These are phyloP conservation scores for Psophia crepitans DNA, from an alignment of 2,113 vertebrate species.

Conservation along the genomic window DNA sequence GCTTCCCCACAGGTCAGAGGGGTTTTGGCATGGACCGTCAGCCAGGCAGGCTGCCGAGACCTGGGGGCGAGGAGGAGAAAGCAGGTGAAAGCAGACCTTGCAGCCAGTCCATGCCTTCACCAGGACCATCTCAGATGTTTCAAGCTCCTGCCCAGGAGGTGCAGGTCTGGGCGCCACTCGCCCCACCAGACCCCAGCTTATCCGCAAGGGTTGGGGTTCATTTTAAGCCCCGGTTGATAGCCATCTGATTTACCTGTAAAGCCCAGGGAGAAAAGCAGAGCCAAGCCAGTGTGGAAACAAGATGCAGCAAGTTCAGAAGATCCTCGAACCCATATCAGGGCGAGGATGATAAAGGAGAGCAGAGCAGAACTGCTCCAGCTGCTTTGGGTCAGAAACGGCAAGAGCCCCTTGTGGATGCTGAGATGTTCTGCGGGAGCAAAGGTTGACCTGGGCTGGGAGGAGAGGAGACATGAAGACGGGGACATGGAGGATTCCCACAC, in stretches of 20 bases:
- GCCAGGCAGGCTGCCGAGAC: neutral
- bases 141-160: neutral
- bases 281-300: constrained; percentile 14
- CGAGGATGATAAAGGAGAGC: neutral
- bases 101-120: neutral
- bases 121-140: neutral
- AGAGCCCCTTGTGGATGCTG: neutral
- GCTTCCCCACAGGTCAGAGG: neutral
- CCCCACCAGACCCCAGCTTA: neutral
- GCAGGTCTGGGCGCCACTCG: rapidly evolving
- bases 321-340: neutral
- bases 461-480: neutral
- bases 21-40: neutral
- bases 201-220: neutral
- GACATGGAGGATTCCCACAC: neutral
- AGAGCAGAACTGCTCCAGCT: neutral
- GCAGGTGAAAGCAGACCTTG: rapidly evolving
- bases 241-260: neutral
- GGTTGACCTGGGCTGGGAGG: neutral
- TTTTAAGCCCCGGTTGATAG: neutral
- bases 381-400: rapidly evolving
- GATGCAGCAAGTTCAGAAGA: constrained; percentile 47
- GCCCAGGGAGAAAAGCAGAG: neutral
- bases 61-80: neutral
- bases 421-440: neutral